Conservation (phyloP, 2,888 invertebrate genomes). For the Synanthedon vespiformis region DNA sequence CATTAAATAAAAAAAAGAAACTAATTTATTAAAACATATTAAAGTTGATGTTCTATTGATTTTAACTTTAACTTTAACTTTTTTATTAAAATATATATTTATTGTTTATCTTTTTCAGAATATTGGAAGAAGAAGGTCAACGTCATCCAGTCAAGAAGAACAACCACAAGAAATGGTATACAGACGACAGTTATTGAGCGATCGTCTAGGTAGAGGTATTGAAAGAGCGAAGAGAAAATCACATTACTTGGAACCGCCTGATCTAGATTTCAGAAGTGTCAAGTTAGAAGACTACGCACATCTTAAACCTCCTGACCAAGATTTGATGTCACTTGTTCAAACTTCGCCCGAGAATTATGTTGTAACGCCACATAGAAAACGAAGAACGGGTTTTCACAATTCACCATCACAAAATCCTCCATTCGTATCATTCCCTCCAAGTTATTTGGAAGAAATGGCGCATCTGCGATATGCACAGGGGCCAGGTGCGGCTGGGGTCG, state of each 20-base stretch:
- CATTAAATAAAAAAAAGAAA: too few relatives aligned
- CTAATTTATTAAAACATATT: too few relatives aligned
- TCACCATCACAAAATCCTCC: constrained; percentile 89
- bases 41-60: background rate
- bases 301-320: constrained; percentile 76
- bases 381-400: constrained; percentile 88
- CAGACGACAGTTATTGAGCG: constrained; percentile 72
- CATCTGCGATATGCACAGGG: constrained; percentile 73
- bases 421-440: constrained; percentile 84
- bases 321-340: constrained; percentile 76
- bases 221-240: constrained; percentile 74
- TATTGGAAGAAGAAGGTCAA: constrained; percentile 56
- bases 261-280: constrained; percentile 74
- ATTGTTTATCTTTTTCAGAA: constrained; percentile 33
- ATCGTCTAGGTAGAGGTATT: constrained; percentile 71
- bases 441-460: constrained; percentile 78
- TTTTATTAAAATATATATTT: background rate
- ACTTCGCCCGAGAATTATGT: constrained; percentile 85
- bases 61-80: background rate
- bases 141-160: constrained; percentile 65
- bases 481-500: constrained; percentile 70
- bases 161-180: constrained; percentile 67
- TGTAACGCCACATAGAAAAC: constrained; percentile 87
- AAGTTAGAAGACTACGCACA: constrained; percentile 77
- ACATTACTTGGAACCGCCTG: constrained; percentile 76